Percentiles rank a stretch among this genome's conserved stretches.
Conservation (phyloP, 2,888 invertebrate genomes). For the Drosophila kuntzei region DNA sequence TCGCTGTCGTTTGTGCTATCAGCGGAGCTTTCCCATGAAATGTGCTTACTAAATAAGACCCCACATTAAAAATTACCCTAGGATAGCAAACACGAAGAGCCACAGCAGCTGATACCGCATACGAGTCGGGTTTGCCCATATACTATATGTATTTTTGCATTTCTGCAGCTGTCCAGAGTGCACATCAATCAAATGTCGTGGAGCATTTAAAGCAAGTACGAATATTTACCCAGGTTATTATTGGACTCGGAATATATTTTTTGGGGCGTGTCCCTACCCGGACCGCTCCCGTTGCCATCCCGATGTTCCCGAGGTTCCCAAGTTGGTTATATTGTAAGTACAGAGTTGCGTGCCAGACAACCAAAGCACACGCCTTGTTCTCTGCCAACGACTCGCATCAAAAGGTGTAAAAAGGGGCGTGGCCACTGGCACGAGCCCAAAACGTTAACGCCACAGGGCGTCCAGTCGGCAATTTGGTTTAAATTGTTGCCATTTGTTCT, state of each 20-base stretch:
- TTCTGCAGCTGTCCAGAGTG: conserved; percentile 67
- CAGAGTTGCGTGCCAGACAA: conserved; percentile 72
- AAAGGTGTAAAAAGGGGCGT: conserved; percentile 77
- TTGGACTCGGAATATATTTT: conserved; percentile 35
- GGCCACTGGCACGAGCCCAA: conserved; percentile 58
- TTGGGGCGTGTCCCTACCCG: conserved; percentile 57
- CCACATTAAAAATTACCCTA: conserved; percentile 68
- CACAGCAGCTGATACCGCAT: conserved; percentile 64
- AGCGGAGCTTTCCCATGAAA: conserved; percentile 41
- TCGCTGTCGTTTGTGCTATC: conserved; percentile 34
- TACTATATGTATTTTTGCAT: conserved; percentile 21
- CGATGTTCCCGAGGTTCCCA: conserved; percentile 20
- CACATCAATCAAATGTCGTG: conserved; percentile 80
- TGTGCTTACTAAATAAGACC: conserved; percentile 61
- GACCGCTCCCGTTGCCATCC: background rate
- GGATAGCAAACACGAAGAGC: conserved; percentile 72
- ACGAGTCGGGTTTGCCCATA: conserved; percentile 18
- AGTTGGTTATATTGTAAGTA: conserved; percentile 59
- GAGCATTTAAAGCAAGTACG: conserved; percentile 66
- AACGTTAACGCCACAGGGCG: conserved; percentile 63
- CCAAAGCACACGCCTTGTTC: conserved; percentile 60
- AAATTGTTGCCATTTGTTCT: conserved; percentile 80
- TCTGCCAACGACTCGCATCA: conserved; percentile 41
- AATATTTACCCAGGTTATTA: conserved; percentile 57
- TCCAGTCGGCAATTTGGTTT: conserved; percentile 73